Evolutionary conservation across 1,140 invertebrate genomes (phyloP).

Genomic region (Cotesia typhae): DNA sequence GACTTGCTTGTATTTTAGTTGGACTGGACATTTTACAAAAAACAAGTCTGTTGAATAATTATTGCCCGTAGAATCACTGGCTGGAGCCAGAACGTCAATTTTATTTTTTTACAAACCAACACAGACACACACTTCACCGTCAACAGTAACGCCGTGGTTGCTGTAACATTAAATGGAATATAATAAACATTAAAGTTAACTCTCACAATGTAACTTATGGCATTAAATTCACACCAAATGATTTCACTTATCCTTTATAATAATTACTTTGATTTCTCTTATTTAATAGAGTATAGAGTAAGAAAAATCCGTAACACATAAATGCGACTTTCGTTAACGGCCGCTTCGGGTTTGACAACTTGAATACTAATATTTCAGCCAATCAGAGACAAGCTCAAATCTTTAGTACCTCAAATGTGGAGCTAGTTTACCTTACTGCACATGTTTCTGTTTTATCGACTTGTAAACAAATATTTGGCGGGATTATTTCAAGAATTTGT

Average conservation of each 20-base stretch:
- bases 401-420: neutral
- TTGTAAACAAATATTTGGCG: conserved; percentile 22
- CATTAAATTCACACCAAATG: too few relatives aligned
- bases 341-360: conserved; percentile 16
- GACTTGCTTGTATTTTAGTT: conserved; percentile 32
- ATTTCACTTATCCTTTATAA: neutral
- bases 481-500: conserved; percentile 1
- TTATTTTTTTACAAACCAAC: conserved; percentile 9
- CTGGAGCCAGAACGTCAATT: too few relatives aligned
- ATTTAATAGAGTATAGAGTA: neutral
- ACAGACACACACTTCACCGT: too few relatives aligned
- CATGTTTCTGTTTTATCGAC: too few relatives aligned
- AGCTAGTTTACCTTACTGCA: neutral
- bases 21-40: conserved; percentile 49
- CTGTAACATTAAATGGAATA: too few relatives aligned
- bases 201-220: neutral
- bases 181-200: neutral
- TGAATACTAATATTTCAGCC: conserved; percentile 19
- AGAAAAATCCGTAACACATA: conserved; percentile 10
- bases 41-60: conserved; percentile 34
- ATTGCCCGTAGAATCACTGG: conserved; percentile 28
- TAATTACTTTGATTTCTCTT: neutral
- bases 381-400: conserved; percentile 7
- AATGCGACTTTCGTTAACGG: conserved; percentile 26
- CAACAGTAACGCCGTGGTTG: too few relatives aligned